Base-by-base conservation (phyloP, 2,113 vertebrate genomes). In the Heteronetta atricapilla region DNA sequence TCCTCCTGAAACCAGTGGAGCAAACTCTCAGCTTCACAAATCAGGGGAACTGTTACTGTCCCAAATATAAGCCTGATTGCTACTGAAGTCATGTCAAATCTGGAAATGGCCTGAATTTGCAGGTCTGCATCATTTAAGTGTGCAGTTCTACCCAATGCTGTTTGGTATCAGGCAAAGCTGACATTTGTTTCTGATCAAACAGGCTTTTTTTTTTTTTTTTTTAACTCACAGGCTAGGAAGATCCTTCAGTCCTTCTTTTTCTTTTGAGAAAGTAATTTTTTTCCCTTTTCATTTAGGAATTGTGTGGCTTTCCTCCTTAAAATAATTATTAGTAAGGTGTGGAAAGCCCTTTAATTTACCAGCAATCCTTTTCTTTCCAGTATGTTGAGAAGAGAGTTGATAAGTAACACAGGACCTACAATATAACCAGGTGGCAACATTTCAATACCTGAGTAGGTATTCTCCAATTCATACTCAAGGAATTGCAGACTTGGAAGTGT, bases 1-100 rank as follows among this genome's bases (percentile, higher is more conserved):
- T 91, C 76, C 63, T 88, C 48, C 64, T 67, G 44, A 94, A 95
- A 73, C 13, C 31, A 77, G 82, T 81, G 75, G 67, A 93, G 84
- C 68, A 77, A 91, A 83, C 17, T 13, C 16, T 63, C 22, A 63
- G 46, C 67, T 80, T 95, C 79, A 74, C 79, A 66, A 82, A 88
- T 94, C 52, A 75, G 38, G 19, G 34, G 50, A 93, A 48, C 46
- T 91, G 46, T 20, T 92, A 20, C 70, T 89, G 63, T 88, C 66
- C 50, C 31, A 77, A 82, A 70, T 76, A 63, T 25, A 23, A 66
- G 44, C 31, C 66, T 82, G 66, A 89, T 87, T 76, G 10, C 29
- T 53, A 42, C 34, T 44, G 44, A 29, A 87, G 7, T 40, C 52
- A 8, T 3, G 0, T 74, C 46, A 78, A 59, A 81, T 9, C 44